Base-by-base conservation (phyloP, 2,113 vertebrate genomes). In the Aphyosemion australe region DNA sequence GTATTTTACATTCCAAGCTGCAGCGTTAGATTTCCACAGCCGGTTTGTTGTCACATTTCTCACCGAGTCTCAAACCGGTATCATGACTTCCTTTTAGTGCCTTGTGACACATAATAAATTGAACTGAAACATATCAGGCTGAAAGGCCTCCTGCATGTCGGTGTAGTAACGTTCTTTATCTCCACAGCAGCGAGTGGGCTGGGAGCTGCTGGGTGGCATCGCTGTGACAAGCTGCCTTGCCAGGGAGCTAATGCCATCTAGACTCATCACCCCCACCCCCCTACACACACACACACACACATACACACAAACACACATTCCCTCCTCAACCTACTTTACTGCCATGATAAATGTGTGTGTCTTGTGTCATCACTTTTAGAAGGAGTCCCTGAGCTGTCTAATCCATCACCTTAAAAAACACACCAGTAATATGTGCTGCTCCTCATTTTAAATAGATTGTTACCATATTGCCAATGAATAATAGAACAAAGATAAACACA, bases 91-190 rank as follows among this genome's bases (percentile, higher is more conserved):
- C 72, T 81, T 77, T 69, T 43, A 79, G 65, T 68, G 66, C 45
- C 57, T 76, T 54, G 60, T 82, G 79, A 83, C 61, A 47, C 21
- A 13, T 45, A 65, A 75, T 80, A 83, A 69, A 77, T 76, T 74
- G 70, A 76, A 80, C 54, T 65, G 80, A 79, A 74, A 65, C 57
- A 60, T 66, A 65, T 79, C 47, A 72, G 15, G 42, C 77, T 84
- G 42, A 81, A 80, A 77, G 52, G 71, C 59, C 53, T 69, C 64
- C 26, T 19, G 60, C 61, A 45, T 60, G 63, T 80, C 26, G 21
- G 54, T 64, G 61, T 51, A 19, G 42, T 77, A 84, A 59, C 56
- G 39, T 81, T 72, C 75, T 79, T 84, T 86, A 86, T 84, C 79
- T 87, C 46, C 50, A 60, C 65, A 69, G 65, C 69, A 76, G 71